Evolutionary conservation across 2,888 invertebrate species (phyloP), one percentile per base, ranked within the genome.

Genomic region (Polydrusus tereticollis): DNA sequence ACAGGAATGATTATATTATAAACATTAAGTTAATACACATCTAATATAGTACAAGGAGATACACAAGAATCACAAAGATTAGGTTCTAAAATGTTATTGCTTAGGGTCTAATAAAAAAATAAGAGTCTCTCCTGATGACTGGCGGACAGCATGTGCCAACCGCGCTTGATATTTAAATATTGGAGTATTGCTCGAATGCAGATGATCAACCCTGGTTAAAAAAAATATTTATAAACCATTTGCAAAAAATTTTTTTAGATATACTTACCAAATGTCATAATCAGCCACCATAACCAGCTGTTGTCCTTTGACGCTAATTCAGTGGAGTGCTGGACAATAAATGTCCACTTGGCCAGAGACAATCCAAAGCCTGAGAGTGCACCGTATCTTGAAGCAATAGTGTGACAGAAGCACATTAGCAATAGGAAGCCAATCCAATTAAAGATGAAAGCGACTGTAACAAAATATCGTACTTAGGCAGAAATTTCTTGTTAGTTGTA

Each of bases 351-450:
- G 77, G 96, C 95, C 75, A 97, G 88, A 5, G 97, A 97, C 14
- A 97, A 88, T 1, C 97, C 97, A 83, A 97, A 96, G 66, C 97
- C 97, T 50, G 97, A 94, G 58, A 97, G 87, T 0, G 97, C 97
- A 23, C 97, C 97, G 85, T 96, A 96, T 79, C 96, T 91, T 29
- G 95, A 95, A 41, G 97, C 97, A 80, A 97, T 95, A 60, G 97
- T 96, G 85, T 96, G 96, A 82, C 96, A 96, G 88, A 97, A 95
- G 83, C 97, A 97, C 90, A 97, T 94, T 78, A 96, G 88, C 83
- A 96, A 88, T 78, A 97, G 87, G 85, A 97, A 96, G 12, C 97
- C 97, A 83, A 97, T 92, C 97, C 97, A 97, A 87, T 97, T 97
- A 88, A 97, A 97, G 58, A 97, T 90, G 87, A 97, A 97, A 79